These are phyloP conservation scores for Drosophila falleni DNA, from an alignment of 2,888 invertebrate species.

Conservation along the genomic window DNA sequence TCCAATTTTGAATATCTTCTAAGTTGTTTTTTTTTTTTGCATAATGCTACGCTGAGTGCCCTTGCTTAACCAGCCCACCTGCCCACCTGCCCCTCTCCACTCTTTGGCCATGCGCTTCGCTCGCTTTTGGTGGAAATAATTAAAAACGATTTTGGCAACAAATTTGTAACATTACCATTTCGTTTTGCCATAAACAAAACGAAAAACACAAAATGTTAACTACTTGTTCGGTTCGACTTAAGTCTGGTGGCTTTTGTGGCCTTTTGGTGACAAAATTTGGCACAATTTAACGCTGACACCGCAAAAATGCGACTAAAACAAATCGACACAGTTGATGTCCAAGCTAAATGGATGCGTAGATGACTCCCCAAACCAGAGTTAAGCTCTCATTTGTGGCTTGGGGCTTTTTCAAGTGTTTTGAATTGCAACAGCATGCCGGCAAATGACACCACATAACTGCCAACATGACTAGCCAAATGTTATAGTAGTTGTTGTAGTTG, in stretches of 20 bases:
- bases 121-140: constrained; percentile 66
- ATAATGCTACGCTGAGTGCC: constrained; percentile 40
- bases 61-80: constrained; percentile 35
- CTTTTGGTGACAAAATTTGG: constrained; percentile 70
- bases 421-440: constrained; percentile 62
- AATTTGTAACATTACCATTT: constrained; percentile 65
- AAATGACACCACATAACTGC: constrained; percentile 51
- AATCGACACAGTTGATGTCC: constrained; percentile 29
- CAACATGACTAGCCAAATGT: constrained; percentile 52
- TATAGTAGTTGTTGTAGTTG: neutral
- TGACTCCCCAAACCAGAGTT: constrained; percentile 5
- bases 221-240: constrained; percentile 14
- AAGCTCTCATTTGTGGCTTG: constrained; percentile 11
- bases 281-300: constrained; percentile 70
- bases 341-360: constrained; percentile 46
- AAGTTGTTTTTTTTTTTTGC: constrained; percentile 23
- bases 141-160: constrained; percentile 61
- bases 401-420: constrained; percentile 42
- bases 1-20: constrained; percentile 43
- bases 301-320: constrained; percentile 29
- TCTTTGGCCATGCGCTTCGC: constrained; percentile 7
- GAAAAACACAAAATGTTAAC: constrained; percentile 29
- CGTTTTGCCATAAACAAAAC: constrained; percentile 43
- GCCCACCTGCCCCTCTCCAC: neutral
- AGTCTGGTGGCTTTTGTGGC: constrained; percentile 17